Conservation (phyloP, 2,113 vertebrate species). For the Carassius gibelio region DNA sequence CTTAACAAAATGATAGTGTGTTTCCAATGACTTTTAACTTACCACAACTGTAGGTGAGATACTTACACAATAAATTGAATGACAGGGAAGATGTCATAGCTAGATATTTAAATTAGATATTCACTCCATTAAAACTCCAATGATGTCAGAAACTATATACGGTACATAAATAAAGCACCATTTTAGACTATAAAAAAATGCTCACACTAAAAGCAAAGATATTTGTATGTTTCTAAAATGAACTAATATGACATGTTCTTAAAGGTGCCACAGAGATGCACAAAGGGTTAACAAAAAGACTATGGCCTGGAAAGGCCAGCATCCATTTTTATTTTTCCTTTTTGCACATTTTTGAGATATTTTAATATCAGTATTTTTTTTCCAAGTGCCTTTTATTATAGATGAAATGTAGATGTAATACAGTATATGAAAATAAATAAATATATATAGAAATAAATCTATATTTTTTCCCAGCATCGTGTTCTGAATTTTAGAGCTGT, state of each 20-base stretch:
- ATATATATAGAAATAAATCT: constrained; percentile 73
- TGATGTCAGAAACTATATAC: constrained; percentile 43
- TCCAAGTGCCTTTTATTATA: constrained; percentile 97
- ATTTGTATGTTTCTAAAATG: constrained; percentile 5
- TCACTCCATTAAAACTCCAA: neutral
- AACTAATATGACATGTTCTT: constrained; percentile 51
- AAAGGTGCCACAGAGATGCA: constrained; percentile 73
- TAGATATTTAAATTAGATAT: constrained; percentile 4
- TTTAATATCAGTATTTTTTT: constrained; percentile 91
- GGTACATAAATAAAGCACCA: constrained; percentile 52
- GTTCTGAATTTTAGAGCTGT: constrained; percentile 78
- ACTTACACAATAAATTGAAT: constrained; percentile 23
- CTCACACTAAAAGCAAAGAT: neutral
- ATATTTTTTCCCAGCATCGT: constrained; percentile 84
- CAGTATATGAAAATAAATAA: constrained; percentile 75
- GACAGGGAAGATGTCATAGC: neutral
- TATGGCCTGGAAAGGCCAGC: constrained; percentile 81
- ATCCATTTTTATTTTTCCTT: constrained; percentile 69
- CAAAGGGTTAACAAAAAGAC: constrained; percentile 79
- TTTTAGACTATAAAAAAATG: neutral
- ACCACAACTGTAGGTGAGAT: constrained; percentile 6
- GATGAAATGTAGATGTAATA: constrained; percentile 80
- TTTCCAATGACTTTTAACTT: neutral
- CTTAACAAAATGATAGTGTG: neutral
- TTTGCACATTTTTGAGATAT: constrained; percentile 90